Evolutionary conservation across 2,113 vertebrate genomes (phyloP), one percentile per base, ranked within the genome.

Genomic region (Colistium nudipinnis): DNA sequence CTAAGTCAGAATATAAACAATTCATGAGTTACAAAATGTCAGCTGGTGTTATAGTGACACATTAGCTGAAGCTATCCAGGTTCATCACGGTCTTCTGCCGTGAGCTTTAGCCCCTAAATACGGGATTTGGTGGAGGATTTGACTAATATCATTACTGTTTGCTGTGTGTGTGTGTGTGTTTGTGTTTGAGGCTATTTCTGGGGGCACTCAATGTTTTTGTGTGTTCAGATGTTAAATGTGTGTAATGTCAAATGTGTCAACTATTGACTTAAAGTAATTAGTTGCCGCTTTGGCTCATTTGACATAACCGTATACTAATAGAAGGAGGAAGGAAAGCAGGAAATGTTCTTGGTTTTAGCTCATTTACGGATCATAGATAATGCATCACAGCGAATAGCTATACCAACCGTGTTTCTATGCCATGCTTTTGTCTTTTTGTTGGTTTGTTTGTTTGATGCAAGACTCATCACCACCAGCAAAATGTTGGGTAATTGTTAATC

Each of bases 81-180:
- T 59, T 70, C 22, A 45, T 63, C 3, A 5, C 43, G n/a, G 19
- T 33, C 47, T 44, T 16, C 17, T 53, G 70, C 60, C 8, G 31
- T 6, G 16, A 49, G 41, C 67, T 72, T 87, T 55, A 88, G 49
- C 67, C 54, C 72, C 6, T 82, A 72, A 87, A 80, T 71, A 62
- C 24, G 22, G 84, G 85, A 79, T 85, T 85, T 78, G 33, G 38
- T 38, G 60, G 55, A 82, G 85, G 89, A 91, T 91, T 93, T 80
- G 17, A 62, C 82, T 90, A 87, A 92, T 90, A 73, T 80, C 83
- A 86, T 90, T 90, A 90, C 9, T 52, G 73, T 75, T 53, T 43
- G 65, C 24, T 49, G 47, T 17, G 47, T 27, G 19, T 22, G 41
- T 52, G 31, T 48, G 59, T 41, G 48, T 56, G 49, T 61, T 53